Base-by-base conservation (phyloP, 2,797 vertebrate genomes). In the Poeciliopsis paucimaculata region DNA sequence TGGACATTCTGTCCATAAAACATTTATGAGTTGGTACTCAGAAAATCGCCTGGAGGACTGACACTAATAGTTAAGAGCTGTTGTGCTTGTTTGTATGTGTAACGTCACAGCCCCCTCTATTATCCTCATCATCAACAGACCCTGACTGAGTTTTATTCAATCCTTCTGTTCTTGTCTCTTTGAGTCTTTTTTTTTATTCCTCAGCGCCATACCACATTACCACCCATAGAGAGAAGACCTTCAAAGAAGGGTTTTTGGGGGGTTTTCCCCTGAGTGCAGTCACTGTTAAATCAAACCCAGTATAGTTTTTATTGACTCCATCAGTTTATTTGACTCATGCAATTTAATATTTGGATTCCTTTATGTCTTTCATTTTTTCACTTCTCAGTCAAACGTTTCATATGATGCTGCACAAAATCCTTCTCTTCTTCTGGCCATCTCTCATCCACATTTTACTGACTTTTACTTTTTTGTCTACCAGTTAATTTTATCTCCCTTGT, bases 161-260 rank as follows among this genome's bases (percentile, higher is more conserved):
- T 84, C 84, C 86, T 80, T 82, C 75, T 88, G 60, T 86, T 82
- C 83, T 77, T 81, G 79, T 87, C 88, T 88, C 80, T 89, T 81
- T 87, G 85, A 80, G 77, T 78, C 75, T 87, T 75, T 83, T 46
- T 15, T 36, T 82, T 13, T 43, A 11, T 3, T 0, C 0, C 79
- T 64, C 18, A 55, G 72, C 82, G 75, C 85, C 84, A 84, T 71
- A 77, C 79, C 79, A 87, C 85, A 87, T 83, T 79, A 82, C 87
- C 70, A 53, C 83, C 86, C 89, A 86, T 77, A 74, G 81, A 89
- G 83, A 79, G 73, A 77, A 68, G 45, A 85, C 85, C 88, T 85
- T 93, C 90, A 93, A 91, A 91, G 85, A 80, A 36, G 75, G 77
- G 51, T 26, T 26, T 80, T 82, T 23, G 46, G 76, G 76, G 70